phyloP scores from a whole-genome alignment of 2,113 vertebrate species.

The Amblyopsis rosae region DNA sequence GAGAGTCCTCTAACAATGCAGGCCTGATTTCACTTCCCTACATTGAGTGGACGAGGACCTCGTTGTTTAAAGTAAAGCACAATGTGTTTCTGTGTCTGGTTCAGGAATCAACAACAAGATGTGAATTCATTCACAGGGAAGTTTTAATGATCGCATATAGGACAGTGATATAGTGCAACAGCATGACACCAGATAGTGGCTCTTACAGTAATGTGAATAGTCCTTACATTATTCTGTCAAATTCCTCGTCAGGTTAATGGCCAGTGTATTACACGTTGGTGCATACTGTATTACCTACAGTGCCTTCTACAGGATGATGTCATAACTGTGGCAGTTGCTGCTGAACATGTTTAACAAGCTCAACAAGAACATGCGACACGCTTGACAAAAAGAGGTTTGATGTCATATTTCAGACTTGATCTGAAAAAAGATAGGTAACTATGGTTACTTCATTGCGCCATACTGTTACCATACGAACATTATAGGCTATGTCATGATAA shows the following conservation, averaged over 20 bases:
- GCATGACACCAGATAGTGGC: conserved; percentile 2
- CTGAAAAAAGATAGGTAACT: background rate
- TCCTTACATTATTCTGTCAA: background rate
- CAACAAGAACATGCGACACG: conserved; percentile 56
- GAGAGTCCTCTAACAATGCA: conserved; percentile 63
- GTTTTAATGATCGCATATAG: conserved; percentile 8
- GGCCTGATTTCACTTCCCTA: conserved; percentile 61
- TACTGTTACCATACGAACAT: background rate
- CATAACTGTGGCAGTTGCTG: conserved; percentile 43
- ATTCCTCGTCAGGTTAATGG: background rate
- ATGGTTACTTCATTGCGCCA: conserved; percentile 12
- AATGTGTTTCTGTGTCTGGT: conserved; percentile 56
- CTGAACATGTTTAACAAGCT: conserved; percentile 65
- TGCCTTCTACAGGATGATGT: conserved; percentile 30
- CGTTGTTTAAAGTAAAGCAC: conserved; percentile 63
- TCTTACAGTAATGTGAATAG: conserved; percentile 10
- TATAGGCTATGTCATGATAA: conserved; percentile 23
- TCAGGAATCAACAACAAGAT: conserved; percentile 42
- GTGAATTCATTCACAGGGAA: conserved; percentile 42
- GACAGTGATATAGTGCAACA: conserved; percentile 13
- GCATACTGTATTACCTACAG: background rate
- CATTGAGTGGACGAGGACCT: conserved; percentile 50
- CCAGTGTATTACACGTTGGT: conserved; percentile 28
- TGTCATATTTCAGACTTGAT: conserved; percentile 35
- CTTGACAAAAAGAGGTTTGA: conserved; percentile 32